These are phyloP conservation scores for Daphoenositta chrysoptera DNA, from an alignment of 2,113 vertebrate genomes.

Conservation along the genomic window DNA sequence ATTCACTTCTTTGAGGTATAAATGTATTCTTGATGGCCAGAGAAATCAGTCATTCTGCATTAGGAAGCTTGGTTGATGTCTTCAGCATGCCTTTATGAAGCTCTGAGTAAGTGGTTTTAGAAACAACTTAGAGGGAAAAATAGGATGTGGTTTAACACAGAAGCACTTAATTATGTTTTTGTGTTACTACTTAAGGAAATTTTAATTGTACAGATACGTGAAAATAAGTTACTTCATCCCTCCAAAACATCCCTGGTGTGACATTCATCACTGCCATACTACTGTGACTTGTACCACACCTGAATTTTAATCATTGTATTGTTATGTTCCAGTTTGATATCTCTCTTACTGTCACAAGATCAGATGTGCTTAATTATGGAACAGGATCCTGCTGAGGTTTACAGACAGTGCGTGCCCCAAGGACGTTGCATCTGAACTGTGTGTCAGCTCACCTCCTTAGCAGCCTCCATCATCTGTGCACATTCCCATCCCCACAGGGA, in stretches of 20 bases:
- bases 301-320: not conserved
- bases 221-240: not conserved
- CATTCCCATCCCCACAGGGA: not conserved
- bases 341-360: not conserved
- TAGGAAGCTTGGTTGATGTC: not conserved
- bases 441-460: not conserved
- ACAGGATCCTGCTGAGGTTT: not conserved
- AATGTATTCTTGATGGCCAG: not conserved
- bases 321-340: not conserved
- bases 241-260: not conserved
- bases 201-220: not conserved
- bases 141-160: not conserved
- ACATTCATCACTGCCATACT: not conserved
- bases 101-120: not conserved
- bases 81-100: not conserved
- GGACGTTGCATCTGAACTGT: not conserved
- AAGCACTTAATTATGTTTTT: not conserved
- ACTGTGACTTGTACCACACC: not conserved
- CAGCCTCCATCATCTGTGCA: not conserved
- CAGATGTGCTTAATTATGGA: not conserved
- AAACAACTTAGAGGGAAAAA: not conserved
- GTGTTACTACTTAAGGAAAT: not conserved
- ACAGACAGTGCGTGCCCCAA: not conserved
- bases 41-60: constrained; percentile 1
- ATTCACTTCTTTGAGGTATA: not conserved